Conservation (phyloP, 2,797 vertebrate species). For the Manis pentadactyla region DNA sequence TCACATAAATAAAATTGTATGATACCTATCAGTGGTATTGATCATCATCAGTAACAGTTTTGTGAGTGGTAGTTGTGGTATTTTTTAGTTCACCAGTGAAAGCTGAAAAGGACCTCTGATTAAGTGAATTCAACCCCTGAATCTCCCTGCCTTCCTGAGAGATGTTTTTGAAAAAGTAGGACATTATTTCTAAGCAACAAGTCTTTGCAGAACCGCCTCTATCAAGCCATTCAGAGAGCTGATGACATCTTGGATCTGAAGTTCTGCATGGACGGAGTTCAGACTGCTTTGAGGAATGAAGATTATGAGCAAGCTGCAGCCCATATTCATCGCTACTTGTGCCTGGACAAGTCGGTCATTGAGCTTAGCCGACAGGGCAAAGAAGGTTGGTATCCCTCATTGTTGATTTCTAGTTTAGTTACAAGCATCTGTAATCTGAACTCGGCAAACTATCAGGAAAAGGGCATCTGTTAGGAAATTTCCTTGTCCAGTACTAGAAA, state of each 20-base stretch:
- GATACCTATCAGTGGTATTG: background rate
- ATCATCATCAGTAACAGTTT: background rate
- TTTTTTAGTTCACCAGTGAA: constrained; percentile 34
- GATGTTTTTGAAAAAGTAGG: background rate
- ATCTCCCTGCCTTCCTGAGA: constrained; percentile 1
- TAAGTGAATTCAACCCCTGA: background rate
- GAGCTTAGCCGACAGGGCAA: constrained; percentile 98
- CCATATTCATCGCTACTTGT: constrained; percentile 97
- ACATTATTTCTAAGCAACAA: constrained; percentile 43
- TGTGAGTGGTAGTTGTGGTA: background rate
- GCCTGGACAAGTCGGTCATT: constrained; percentile 97
- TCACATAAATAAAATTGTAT: constrained; percentile 17
- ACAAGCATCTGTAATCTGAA: constrained; percentile 16
- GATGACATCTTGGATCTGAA: constrained; percentile 98
- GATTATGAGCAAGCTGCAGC: constrained; percentile 98
- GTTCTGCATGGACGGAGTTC: constrained; percentile 99
- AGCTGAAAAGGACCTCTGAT: background rate
- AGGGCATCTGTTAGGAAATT: background rate
- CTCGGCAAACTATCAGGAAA: background rate
- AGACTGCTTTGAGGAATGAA: constrained; percentile 94
- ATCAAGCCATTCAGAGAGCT: constrained; percentile 97
- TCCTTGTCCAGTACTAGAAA: background rate
- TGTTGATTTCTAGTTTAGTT: background rate
- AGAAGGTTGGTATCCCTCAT: constrained; percentile 89
- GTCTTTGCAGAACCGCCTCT: constrained; percentile 94